Conservation (phyloP, 2,888 invertebrate species). For the Caenorhabditis afra region DNA sequence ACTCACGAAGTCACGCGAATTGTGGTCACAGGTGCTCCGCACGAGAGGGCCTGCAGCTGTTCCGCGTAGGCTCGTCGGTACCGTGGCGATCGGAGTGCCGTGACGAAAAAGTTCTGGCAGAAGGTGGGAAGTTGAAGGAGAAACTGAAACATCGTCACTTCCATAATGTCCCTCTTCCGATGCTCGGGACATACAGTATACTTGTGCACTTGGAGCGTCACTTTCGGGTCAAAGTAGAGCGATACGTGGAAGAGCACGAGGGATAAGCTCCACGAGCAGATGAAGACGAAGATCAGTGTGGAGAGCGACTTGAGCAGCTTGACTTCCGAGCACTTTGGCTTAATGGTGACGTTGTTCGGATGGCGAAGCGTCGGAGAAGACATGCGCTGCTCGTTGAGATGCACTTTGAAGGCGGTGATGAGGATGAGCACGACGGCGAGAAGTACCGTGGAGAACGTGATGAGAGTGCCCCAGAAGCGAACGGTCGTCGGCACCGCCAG, state of each 20-base stretch:
- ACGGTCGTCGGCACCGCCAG: slow-evolving; percentile 20
- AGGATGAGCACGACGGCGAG: slow-evolving; percentile 28
- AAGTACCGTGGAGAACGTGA: slow-evolving; percentile 26
- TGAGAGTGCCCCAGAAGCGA: slow-evolving; percentile 41
- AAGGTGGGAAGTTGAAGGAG: slow-evolving; percentile 45
- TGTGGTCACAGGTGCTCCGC: background rate
- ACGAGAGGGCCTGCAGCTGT: slow-evolving; percentile 4
- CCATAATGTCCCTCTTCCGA: no score
- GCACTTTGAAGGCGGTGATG: slow-evolving; percentile 27
- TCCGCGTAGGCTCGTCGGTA: slow-evolving; percentile 29
- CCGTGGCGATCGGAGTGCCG: slow-evolving; percentile 26
- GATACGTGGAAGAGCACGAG: slow-evolving; percentile 29
- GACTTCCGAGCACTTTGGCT: slow-evolving; percentile 24
- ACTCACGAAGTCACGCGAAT: no score
- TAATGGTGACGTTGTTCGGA: slow-evolving; percentile 6
- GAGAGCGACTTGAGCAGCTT: slow-evolving; percentile 29
- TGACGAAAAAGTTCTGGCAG: slow-evolving; percentile 49
- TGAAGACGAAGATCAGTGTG: slow-evolving; percentile 42
- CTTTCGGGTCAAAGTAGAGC: slow-evolving; percentile 18
- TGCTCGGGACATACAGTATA: slow-evolving; percentile 24
- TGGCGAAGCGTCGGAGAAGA: background rate
- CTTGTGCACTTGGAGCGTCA: slow-evolving; percentile 31
- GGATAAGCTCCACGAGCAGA: slow-evolving; percentile 36
- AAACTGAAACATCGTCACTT: slow-evolving; percentile 22
- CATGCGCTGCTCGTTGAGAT: slow-evolving; percentile 7